These are phyloP conservation scores for Lithobates sylvaticus DNA, from an alignment of 2,797 vertebrate species.

Conservation along the genomic window DNA sequence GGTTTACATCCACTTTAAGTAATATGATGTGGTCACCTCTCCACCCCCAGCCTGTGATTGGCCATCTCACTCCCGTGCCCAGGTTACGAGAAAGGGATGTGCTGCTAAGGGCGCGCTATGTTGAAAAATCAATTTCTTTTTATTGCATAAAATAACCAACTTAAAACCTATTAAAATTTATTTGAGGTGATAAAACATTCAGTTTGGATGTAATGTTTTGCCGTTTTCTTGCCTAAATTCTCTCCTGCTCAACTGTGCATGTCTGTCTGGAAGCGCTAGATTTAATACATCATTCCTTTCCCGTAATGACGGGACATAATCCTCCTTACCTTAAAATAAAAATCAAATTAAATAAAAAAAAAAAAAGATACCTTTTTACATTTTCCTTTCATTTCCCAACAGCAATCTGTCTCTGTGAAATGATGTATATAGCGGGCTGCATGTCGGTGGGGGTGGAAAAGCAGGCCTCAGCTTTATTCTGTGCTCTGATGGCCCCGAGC, in stretches of 20 bases:
- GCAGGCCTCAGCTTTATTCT: conserved; percentile 3
- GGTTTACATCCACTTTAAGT: too few relatives aligned
- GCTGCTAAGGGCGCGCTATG: too few relatives aligned
- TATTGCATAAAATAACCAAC: too few relatives aligned
- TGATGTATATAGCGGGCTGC: conserved; percentile 56
- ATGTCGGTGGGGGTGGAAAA: conserved; percentile 34
- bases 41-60: too few relatives aligned
- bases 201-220: too few relatives aligned
- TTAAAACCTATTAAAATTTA: too few relatives aligned
- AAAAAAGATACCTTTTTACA: conserved; percentile 8
- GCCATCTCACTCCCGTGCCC: too few relatives aligned
- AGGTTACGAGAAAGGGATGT: too few relatives aligned
- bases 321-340: conserved; percentile 25
- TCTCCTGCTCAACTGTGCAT: background rate
- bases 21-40: too few relatives aligned
- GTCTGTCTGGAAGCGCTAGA: background rate
- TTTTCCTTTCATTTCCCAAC: conserved; percentile 43
- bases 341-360: conserved; percentile 41
- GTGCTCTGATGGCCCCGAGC: conserved; percentile 65
- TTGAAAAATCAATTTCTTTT: too few relatives aligned
- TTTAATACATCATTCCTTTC: background rate
- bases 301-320: conserved; percentile 16
- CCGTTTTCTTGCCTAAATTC: background rate
- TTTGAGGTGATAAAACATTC: too few relatives aligned
- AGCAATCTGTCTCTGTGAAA: conserved; percentile 68